Conservation (phyloP, 2,113 vertebrate species). For the Silurus meridionalis region DNA sequence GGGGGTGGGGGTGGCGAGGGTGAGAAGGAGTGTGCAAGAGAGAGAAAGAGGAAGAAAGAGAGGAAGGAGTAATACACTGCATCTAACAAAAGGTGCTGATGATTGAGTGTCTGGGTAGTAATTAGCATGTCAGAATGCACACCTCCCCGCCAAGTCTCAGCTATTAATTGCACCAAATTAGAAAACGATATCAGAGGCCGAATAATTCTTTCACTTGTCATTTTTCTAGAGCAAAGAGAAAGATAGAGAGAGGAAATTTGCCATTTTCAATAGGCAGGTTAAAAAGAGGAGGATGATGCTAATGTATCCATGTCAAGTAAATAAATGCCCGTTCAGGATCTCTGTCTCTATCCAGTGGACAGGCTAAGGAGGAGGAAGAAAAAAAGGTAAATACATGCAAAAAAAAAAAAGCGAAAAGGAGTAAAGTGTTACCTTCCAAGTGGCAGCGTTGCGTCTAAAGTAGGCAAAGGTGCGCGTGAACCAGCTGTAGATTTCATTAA, state of each 20-base stretch:
- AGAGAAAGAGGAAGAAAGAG: slow-evolving; percentile 65
- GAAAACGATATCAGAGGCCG: slow-evolving; percentile 98
- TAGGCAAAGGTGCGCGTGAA: slow-evolving; percentile 99
- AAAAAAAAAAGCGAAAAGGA: background rate
- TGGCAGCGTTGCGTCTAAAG: slow-evolving; percentile 98
- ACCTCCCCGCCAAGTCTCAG: slow-evolving; percentile 90
- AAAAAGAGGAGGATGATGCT: slow-evolving; percentile 82
- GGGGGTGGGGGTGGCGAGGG: background rate
- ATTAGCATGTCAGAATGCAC: slow-evolving; percentile 97
- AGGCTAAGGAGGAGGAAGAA: background rate
- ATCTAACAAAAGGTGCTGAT: slow-evolving; percentile 99
- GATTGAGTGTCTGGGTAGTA: slow-evolving; percentile 99
- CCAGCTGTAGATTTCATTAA: slow-evolving; percentile 99
- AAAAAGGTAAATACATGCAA: background rate
- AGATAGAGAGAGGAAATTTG: slow-evolving; percentile 72
- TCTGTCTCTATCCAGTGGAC: slow-evolving; percentile 22
- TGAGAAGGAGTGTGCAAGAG: slow-evolving; percentile 3
- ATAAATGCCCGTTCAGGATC: slow-evolving; percentile 78
- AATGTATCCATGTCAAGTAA: slow-evolving; percentile 87
- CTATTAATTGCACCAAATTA: slow-evolving; percentile 99
- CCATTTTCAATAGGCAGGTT: slow-evolving; percentile 86
- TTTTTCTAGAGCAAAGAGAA: slow-evolving; percentile 70
- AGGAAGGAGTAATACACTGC: slow-evolving; percentile 83
- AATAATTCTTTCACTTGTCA: slow-evolving; percentile 99
- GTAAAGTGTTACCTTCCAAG: slow-evolving; percentile 90